These are phyloP conservation scores for Equus przewalskii DNA, from an alignment of 2,113 vertebrate genomes.

Conservation along the genomic window DNA sequence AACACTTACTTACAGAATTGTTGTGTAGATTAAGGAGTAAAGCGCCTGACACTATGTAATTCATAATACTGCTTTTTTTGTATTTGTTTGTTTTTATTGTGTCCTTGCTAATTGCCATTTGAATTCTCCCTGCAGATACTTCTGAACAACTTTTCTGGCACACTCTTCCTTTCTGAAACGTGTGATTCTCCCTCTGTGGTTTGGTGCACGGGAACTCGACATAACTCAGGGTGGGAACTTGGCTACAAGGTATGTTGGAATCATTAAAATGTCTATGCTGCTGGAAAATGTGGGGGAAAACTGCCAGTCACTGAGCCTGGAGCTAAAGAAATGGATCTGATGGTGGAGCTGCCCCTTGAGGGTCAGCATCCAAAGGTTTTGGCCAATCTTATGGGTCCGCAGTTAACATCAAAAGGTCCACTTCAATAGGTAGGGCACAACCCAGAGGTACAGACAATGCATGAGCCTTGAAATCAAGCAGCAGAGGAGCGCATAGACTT, in stretches of 20 bases:
- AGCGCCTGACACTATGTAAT: neutral
- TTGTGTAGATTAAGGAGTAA: neutral
- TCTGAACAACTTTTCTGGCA: neutral
- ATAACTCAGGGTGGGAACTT: neutral
- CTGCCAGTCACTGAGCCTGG: neutral
- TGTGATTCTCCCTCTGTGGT: neutral
- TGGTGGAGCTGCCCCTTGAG: neutral
- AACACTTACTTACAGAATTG: neutral
- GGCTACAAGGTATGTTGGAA: neutral
- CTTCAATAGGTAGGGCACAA: neutral
- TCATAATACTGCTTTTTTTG: neutral
- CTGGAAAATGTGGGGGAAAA: neutral
- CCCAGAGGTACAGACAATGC: neutral
- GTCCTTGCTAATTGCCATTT: neutral
- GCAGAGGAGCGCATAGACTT: neutral
- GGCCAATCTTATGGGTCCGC: neutral
- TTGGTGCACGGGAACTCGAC: neutral
- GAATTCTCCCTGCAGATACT: constrained; percentile 20
- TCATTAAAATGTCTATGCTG: neutral
- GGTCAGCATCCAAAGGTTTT: neutral
- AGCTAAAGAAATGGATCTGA: neutral
- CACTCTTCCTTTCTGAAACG: neutral
- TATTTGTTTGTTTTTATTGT: neutral
- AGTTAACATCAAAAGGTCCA: neutral
- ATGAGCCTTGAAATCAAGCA: neutral